Evolutionary conservation across 2,797 vertebrate genomes (phyloP), one percentile per base, ranked within the genome.

Genomic region (Gambelia wislizenii): DNA sequence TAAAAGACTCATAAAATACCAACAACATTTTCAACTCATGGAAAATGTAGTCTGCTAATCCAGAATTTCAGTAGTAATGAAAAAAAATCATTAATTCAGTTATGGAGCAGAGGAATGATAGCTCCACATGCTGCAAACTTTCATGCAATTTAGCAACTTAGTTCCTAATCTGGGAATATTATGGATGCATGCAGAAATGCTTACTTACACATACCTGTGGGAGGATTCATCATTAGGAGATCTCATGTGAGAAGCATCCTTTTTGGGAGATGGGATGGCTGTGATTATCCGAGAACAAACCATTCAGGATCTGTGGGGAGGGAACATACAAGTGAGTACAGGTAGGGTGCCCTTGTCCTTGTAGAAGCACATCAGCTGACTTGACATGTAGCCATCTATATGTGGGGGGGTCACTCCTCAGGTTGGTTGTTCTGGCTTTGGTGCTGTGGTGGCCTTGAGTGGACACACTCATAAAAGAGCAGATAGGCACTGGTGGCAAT

Each of bases 391-490:
- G 0, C 30, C 6, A 20, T 39, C 47, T 6, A 4, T 2, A n/a
- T n/a, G n/a, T n/a, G n/a, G n/a, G 39, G 10, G 0, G 0, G 13
- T 96, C 91, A 96, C 39, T 97, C 94, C 44, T 97, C 95, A 0
- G 91, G 84, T 67, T 64, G 93, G 75, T 33, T n/a, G 75, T 93
- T 93, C 25, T 70, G 84, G 13, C 84, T 87, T 12, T 54, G 85
- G 42, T 56, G 95, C 81, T 79, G 95, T 44, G 92, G 95, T 0
- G 14, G 61, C 86, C 94, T 90, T 0, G 96, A 87, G 2, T 92
- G 95, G 30, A 98, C 97, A 0, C 98, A 97, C 96, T 99, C 99
- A 0, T 99, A 99, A 88, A 99, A 99, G 0, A 99, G 98, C 97
- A 99, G 96, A 95, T 99, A 99, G 13, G 98, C 99, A 0, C 98